Conservation (phyloP, 2,113 vertebrate genomes). For the Morone saxatilis region DNA sequence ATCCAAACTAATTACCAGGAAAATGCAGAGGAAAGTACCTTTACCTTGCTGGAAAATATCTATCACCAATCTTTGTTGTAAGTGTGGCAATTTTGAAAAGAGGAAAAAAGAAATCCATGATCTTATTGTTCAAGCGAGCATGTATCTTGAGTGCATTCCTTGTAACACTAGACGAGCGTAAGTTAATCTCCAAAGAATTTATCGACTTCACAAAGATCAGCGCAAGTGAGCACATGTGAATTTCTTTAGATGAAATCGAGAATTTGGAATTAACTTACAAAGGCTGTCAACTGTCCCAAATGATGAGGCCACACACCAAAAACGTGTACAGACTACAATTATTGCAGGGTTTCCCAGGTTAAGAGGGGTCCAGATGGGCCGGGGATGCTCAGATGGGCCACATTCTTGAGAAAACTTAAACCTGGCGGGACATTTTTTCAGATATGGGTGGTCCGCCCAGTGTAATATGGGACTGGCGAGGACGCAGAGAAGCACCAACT, state of each 20-base stretch:
- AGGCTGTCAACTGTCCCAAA: constrained; percentile 60
- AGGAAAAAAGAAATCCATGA: neutral
- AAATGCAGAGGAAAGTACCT: constrained; percentile 23
- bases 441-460: constrained; percentile 77
- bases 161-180: neutral
- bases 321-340: constrained; percentile 23
- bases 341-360: constrained; percentile 64
- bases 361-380: constrained; percentile 82
- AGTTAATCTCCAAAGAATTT: constrained; percentile 42
- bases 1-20: neutral
- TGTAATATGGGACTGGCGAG: constrained; percentile 53
- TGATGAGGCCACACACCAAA: constrained; percentile 63
- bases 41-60: constrained; percentile 1
- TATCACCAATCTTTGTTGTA: neutral
- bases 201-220: constrained; percentile 42
- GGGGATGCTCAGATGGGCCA: constrained; percentile 59
- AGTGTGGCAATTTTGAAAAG: neutral
- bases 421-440: constrained; percentile 73
- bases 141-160: constrained; percentile 10
- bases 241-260: constrained; percentile 66
- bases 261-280: constrained; percentile 71
- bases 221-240: constrained; percentile 47
- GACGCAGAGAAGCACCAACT: constrained; percentile 76
- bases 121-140: neutral
- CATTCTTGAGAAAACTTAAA: constrained; percentile 79